These are phyloP conservation scores for Myotis planiceps DNA, from an alignment of 2,797 vertebrate species.

Conservation along the genomic window DNA sequence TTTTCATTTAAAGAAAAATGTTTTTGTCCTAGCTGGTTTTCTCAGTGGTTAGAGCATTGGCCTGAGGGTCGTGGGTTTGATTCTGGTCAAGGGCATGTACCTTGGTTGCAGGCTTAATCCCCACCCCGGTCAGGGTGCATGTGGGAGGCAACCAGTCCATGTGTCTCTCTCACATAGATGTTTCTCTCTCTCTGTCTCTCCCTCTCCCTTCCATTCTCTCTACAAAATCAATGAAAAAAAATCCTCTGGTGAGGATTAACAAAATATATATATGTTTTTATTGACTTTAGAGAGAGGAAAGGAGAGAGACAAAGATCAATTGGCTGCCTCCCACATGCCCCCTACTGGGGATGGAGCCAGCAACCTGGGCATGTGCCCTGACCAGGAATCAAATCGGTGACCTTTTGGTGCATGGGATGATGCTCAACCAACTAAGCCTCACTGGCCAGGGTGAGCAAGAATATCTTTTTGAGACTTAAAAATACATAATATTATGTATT, in stretches of 20 bases:
- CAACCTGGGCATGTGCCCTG: not conserved
- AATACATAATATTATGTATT: not conserved
- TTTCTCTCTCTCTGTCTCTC: not conserved
- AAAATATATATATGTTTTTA: not conserved
- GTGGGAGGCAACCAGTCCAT: not conserved
- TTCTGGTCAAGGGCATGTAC: not conserved
- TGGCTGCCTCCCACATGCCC: not conserved
- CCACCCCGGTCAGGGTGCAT: not conserved
- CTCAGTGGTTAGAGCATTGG: not conserved
- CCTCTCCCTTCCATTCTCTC: not conserved
- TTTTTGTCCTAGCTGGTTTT: too few species aligned
- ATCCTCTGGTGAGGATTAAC: too few species aligned
- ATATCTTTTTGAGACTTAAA: constrained; percentile 24
- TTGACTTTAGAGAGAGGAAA: not conserved
- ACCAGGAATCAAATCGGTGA: not conserved
- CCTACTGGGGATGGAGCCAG: not conserved
- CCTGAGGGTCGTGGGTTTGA: not conserved
- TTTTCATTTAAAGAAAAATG: not conserved
- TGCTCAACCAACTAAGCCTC: not conserved
- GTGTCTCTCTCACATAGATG: not conserved
- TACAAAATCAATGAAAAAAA: not conserved
- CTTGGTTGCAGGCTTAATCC: not conserved
- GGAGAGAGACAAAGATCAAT: not conserved
- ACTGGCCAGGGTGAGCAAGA: not conserved
- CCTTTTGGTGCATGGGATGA: not conserved